These are phyloP conservation scores for Scrobipalpa costella DNA, from an alignment of 2,888 invertebrate genomes.

Conservation along the genomic window DNA sequence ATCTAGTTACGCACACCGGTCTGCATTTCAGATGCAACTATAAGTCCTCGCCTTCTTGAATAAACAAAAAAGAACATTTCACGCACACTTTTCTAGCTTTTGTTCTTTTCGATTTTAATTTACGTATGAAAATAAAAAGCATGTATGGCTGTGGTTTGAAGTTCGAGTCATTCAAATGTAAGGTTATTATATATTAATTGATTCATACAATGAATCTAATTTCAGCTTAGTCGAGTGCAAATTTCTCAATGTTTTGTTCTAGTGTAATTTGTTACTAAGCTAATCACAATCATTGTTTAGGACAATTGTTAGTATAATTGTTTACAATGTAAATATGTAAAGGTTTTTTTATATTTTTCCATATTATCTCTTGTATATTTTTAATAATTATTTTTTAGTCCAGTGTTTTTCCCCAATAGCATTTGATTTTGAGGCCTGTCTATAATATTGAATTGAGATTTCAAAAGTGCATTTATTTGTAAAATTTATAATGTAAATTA, in stretches of 20 bases:
- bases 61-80: too few relatives aligned
- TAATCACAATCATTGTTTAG: not conserved
- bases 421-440: conserved; percentile 12
- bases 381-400: not conserved
- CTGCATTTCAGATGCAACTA: too few relatives aligned
- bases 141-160: conserved; percentile 10
- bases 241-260: not conserved
- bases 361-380: conserved; percentile 1
- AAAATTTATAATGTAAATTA: not conserved
- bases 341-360: too few relatives aligned
- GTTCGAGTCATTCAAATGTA: not conserved
- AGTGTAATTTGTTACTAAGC: not conserved
- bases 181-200: not conserved
- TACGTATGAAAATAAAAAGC: not conserved
- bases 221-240: not conserved
- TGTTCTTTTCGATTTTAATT: not conserved
- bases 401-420: not conserved
- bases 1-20: too few relatives aligned
- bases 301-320: not conserved
- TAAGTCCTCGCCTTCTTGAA: too few relatives aligned
- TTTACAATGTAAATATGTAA: conserved; percentile 17
- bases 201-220: not conserved
- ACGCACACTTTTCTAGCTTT: too few relatives aligned
- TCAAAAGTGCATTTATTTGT: conserved; percentile 6
- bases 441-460: not conserved